A percentile compares a stretch with the other conserved stretches of the same genome.
Conservation (phyloP, 2,888 invertebrate species). For the Drosophila demipolita region DNA sequence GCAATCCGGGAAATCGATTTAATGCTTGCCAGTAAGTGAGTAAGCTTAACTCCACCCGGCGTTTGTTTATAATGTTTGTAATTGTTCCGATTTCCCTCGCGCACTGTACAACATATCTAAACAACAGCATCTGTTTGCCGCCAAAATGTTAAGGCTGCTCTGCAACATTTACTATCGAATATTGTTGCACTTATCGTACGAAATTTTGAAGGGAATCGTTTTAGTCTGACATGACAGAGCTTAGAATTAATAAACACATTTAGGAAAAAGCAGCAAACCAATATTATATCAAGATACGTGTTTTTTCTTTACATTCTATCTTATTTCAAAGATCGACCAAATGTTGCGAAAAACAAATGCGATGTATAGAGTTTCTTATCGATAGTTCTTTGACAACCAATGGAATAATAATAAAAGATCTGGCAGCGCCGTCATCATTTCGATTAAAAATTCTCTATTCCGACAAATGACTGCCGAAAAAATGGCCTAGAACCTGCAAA, state of each 20-base stretch:
- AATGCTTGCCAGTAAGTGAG: background rate
- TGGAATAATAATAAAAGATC: background rate
- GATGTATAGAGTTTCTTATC: conserved; percentile 2
- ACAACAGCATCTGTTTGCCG: conserved; percentile 60
- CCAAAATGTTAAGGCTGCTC: conserved; percentile 50
- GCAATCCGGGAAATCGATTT: background rate
- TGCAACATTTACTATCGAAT: conserved; percentile 26
- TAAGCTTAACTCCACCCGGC: background rate
- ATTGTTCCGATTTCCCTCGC: conserved; percentile 21
- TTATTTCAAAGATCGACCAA: background rate
- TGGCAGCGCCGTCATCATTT: conserved; percentile 22
- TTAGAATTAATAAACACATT: background rate
- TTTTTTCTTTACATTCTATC: background rate
- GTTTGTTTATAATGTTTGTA: conserved; percentile 11
- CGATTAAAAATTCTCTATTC: background rate
- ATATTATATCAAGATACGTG: background rate
- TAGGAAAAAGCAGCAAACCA: background rate
- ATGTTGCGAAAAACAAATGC: background rate
- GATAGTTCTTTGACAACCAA: background rate
- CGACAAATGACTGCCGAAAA: conserved; percentile 51
- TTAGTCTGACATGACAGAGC: background rate
- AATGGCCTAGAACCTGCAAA: conserved; percentile 27
- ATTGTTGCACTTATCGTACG: conserved; percentile 4
- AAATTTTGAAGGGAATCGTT: background rate
- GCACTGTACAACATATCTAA: conserved; percentile 65